Base-by-base conservation (phyloP, 2,888 invertebrate genomes). In the Congeria kusceri region DNA sequence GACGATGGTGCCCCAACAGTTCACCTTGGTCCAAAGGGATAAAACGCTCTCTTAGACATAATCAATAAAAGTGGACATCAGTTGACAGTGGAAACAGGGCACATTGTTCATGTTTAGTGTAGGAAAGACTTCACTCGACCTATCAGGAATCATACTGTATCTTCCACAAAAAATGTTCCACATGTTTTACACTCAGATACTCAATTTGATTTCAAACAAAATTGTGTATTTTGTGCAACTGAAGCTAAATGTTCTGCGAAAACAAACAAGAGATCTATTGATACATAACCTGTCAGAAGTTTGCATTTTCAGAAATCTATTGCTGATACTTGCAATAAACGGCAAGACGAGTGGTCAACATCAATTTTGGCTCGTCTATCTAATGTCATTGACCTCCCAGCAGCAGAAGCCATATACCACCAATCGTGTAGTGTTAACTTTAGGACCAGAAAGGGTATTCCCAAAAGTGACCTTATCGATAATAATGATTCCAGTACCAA, bases 361-460 rank as follows among this genome's bases (percentile, higher is more conserved):
- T 20, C 29, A 29, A 68, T 63, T 13, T 18, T 18, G 4, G 23
- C 11, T 46, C 7, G 58, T 13, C 23, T 64, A 15, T n/a, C 25
- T 9, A 7, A 13, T 58, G 70, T 65, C 5, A 46, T 58, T 63
- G 74, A 78, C 46, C 53, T 78, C 13, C 78, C 49, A 32, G 78
- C 73, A 46, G 78, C 78, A 59, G 73, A 78, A 39, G 64, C 58
- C n/a, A n/a, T 70, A 9, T 77, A 77, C 53, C 77, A 77, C 32
- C 66, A 77, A 56, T 27, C 39, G 28, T 77, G 71, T 62, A 69
- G 66, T 56, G 62, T 69, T 18, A 64, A 66, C 49, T 71, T 71
- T 39, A 29, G 77, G 20, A 69, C 77, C 7, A 61, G 59, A 32
- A 77, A 56, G 61, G 7, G 47, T 44, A 25, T 79, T 70, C 61